Percentiles rank a stretch among this genome's conserved stretches.
Conservation (phyloP, 2,888 invertebrate species). For the Automeris io region DNA sequence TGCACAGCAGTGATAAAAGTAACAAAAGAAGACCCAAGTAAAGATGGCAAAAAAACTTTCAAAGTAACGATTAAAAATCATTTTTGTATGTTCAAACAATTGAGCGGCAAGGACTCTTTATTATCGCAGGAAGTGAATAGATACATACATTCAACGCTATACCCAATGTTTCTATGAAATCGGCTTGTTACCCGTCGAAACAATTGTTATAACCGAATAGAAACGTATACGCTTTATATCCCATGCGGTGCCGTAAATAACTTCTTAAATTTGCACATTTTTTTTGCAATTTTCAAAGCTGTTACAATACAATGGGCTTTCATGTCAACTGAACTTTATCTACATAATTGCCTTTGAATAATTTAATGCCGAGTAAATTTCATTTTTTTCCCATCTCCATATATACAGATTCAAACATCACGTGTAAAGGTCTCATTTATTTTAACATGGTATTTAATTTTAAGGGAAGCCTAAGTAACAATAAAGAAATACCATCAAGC, state of each 20-base stretch:
- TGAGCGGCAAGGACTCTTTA: constrained; percentile 48
- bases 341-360: no score
- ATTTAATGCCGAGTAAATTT: no score
- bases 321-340: no score
- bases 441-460: no score
- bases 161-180: constrained; percentile 52
- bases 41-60: constrained; percentile 45
- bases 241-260: constrained; percentile 29
- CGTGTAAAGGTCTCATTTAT: no score
- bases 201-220: constrained; percentile 34
- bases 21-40: constrained; percentile 40
- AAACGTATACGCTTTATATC: constrained; percentile 40
- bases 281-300: constrained; percentile 1
- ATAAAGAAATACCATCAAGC: no score
- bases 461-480: no score
- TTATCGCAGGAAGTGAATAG: constrained; percentile 70
- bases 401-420: no score
- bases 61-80: constrained; percentile 65
- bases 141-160: constrained; percentile 57
- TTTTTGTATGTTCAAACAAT: constrained; percentile 62
- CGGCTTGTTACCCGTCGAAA: constrained; percentile 35
- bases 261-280: constrained; percentile 8
- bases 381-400: no score
- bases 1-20: constrained; percentile 49
- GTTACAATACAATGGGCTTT: no score